Evolutionary conservation across 1,140 invertebrate species (phyloP), one percentile per base, ranked within the genome.

Genomic region (Sminthurinus signatus): DNA sequence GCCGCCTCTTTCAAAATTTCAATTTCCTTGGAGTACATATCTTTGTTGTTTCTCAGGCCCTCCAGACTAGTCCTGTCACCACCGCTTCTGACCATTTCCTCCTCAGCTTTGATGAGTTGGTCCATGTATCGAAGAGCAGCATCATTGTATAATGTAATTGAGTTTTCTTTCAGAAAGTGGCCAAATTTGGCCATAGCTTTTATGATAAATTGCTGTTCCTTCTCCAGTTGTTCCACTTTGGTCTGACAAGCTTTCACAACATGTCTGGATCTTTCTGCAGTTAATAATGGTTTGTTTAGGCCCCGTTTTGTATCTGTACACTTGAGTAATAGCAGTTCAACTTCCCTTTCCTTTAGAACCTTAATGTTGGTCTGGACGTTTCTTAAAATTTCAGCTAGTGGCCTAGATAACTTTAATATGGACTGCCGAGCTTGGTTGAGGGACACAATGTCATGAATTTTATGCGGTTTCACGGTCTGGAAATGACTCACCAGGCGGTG

Each of bases 91-190:
- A 61, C 39, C 42, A 60, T 67, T 15, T 55, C 31, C 19, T 56
- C 19, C 25, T 66, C 68, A 15, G 64, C 29, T 3, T 29, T n/a
- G 19, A 70, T 67, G 25, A 67, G 29, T 42, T 60, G 57, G 25
- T 67, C 61, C 60, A 70, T 19, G 31, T 70, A 70, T 21, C 32
- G 28, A 15, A 12, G 2, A 42, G 67, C 29, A 4, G 46, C 32
- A 32, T 70, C 68, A 46, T 70, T 70, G 51, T 70, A 70, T 14
- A 56, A 28, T 15, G 50, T 63, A 21, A 67, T 70, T 1, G 68
- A 65, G 42, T 70, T 70, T 1, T 32, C 12, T 44, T 63, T 64
- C 0, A 67, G 28, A 58, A 67, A 70, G 8, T 23, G 15, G 19
- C 55, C 68, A 29, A 70, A 67, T 50, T 56, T 44, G 14, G 43